These are phyloP conservation scores for Verasper variegatus DNA, from an alignment of 2,113 vertebrate species.

Conservation along the genomic window DNA sequence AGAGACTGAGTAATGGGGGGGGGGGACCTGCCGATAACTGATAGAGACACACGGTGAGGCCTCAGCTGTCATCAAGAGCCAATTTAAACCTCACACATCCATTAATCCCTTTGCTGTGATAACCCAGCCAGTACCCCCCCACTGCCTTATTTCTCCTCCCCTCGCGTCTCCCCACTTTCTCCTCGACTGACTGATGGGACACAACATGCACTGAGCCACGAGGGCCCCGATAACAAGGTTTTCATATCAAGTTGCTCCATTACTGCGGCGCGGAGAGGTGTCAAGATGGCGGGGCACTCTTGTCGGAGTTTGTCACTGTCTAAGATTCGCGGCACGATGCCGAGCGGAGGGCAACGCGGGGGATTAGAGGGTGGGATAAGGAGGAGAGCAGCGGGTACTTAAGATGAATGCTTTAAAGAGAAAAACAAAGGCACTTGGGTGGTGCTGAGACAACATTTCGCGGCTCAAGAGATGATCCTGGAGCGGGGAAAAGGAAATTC, in stretches of 20 bases:
- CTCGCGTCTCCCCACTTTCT: conserved; percentile 51
- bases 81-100: conserved; percentile 71
- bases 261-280: conserved; percentile 83
- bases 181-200: conserved; percentile 85
- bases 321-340: conserved; percentile 80
- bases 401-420: conserved; percentile 36
- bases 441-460: conserved; percentile 80
- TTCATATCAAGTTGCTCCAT: conserved; percentile 82
- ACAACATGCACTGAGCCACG: conserved; percentile 78
- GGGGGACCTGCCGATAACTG: conserved; percentile 61
- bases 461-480: conserved; percentile 79
- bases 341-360: conserved; percentile 70
- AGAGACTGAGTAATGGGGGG: conserved; percentile 48
- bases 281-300: conserved; percentile 84
- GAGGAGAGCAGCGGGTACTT: neutral
- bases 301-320: conserved; percentile 86
- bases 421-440: conserved; percentile 59
- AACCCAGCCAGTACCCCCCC: conserved; percentile 10
- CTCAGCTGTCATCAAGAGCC: conserved; percentile 66
- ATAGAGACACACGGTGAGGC: conserved; percentile 66
- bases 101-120: conserved; percentile 74
- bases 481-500: conserved; percentile 58
- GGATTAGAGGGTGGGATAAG: conserved; percentile 63
- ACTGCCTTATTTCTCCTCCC: neutral
- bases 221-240: conserved; percentile 82